Base-by-base conservation (phyloP, 2,797 vertebrate species). In the Phrynocephalus vlangalii region DNA sequence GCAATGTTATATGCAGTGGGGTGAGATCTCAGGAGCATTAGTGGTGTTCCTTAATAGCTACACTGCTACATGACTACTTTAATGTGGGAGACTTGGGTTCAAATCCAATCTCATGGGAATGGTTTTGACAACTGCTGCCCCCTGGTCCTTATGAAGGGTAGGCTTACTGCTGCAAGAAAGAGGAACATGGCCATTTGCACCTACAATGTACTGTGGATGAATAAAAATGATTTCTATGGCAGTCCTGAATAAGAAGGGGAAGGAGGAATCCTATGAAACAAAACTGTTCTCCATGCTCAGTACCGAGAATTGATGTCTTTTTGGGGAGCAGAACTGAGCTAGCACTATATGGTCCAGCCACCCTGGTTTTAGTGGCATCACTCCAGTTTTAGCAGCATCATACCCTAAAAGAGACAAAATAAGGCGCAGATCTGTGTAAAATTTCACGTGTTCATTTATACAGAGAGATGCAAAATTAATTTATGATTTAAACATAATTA, bases 1-100 rank as follows among this genome's bases (percentile, higher is more conserved):
- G 76, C 78, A 88, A 60, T 87, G 71, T 68, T 7, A 22, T 15
- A 60, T 56, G 13, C 68, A 77, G 81, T 87, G 78, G 72, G 28
- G 3, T 79, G 86, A 70, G 0, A 78, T 90, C 79, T 83, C 70
- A 66, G 85, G 87, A 3, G n/a, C 0, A 60, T 0, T 38, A 3
- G 79, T 3, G 24, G 50, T 26, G 6, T 4, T 83, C 1, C 71
- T 79, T 90, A 76, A 70, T 24, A 80, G 9, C 79, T 86, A 48
- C 56, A 56, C 28, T 77, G 8, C 84, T 77, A 26, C 73, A 50
- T 20, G 1, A 3, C 13, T 28, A n/a, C 22, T 68, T 48, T 15
- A 73, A 38, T 13, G 33, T 5, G 24, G 30, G 30, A 66, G 22
- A 78, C 67, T 56, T 13, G 60, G 38, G 26, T 50, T 85, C 63